phyloP scores from a whole-genome alignment of 92 coral and sea anemone genomes.

The Ricordea florida region DNA sequence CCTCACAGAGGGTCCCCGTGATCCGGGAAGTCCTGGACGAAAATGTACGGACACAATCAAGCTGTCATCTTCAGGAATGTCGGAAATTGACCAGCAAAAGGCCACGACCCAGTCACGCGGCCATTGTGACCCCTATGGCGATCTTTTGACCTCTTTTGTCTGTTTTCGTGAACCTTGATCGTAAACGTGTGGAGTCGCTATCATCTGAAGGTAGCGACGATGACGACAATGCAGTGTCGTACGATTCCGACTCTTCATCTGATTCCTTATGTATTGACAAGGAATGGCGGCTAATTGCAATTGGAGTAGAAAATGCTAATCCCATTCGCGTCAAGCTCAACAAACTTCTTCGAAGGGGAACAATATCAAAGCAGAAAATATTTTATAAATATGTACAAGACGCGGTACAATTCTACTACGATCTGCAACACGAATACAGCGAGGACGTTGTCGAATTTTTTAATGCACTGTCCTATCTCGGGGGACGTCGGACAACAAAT shows the following conservation, averaged over 20 bases:
- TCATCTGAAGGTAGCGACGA: conserved; percentile 19
- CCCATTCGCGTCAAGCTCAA: conserved; percentile 36
- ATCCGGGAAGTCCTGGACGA: too few species aligned
- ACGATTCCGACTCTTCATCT: neutral
- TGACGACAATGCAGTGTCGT: too few species aligned
- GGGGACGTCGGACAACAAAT: conserved; percentile 42
- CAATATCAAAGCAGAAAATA: conserved; percentile 20
- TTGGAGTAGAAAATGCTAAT: conserved; percentile 43
- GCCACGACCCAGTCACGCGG: too few species aligned
- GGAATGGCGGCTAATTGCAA: conserved; percentile 38
- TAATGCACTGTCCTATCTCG: conserved; percentile 34
- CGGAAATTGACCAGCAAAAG: too few species aligned
- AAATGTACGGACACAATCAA: too few species aligned
- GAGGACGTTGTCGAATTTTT: conserved; percentile 49
- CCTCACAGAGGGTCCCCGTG: conserved; percentile 22
- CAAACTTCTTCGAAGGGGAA: conserved; percentile 13
- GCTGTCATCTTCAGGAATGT: too few species aligned
- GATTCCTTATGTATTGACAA: conserved; percentile 23
- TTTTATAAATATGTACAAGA: conserved; percentile 24
- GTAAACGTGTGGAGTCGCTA: neutral
- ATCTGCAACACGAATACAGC: conserved; percentile 40
- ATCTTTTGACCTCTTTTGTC: too few species aligned
- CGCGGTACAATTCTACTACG: conserved; percentile 8
- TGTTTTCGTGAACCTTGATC: too few species aligned
- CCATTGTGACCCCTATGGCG: too few species aligned